Base-by-base conservation (phyloP, 2,797 vertebrate genomes). In the Danionella dracula region DNA sequence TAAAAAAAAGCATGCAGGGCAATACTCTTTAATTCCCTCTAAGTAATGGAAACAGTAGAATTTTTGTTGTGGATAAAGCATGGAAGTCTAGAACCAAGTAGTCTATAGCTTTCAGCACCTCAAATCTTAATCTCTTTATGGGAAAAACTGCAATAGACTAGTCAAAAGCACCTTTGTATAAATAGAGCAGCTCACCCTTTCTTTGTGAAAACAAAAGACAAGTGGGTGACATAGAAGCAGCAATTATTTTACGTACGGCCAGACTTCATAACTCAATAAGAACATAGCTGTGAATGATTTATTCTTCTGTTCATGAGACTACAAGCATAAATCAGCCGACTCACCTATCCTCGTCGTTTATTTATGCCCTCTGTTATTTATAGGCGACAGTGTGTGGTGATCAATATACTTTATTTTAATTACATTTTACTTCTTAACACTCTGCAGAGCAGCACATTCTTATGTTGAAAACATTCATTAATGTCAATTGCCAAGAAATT, bases 341-440 rank as follows among this genome's bases (percentile, higher is more conserved):
- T 89, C 86, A 87, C 88, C 88, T 89, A 86, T 89, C 84, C 75
- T 84, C 82, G 87, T 87, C 83, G 85, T 79, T 89, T 90, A 88
- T 89, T 90, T 87, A 90, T 89, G 82, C 82, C 70, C 73, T 82
- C 82, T 78, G 85, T 89, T 89, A 90, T 89, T 90, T 88, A 90
- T 90, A 86, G 57, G 35, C 68, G 29, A 29, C 56, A 60, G 35
- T 64, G 49, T 46, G 31, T 46, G 44, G 76, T 86, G 84, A 90
- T 91, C 90, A 89, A 90, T 89, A 90, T 89, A 77, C 86, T 82
- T 88, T 86, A 90, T 89, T 91, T 87, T 86, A 90, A 90, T 90
- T 90, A 87, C 84, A 84, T 84, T 87, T 86, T 82, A 82, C 84
- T 79, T 79, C 79, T 86, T 78, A 62, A 83, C 75, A 78, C 83